These are phyloP conservation scores for Carcinoscorpius rotundicauda DNA, from an alignment of 1,140 invertebrate species.

Conservation along the genomic window DNA sequence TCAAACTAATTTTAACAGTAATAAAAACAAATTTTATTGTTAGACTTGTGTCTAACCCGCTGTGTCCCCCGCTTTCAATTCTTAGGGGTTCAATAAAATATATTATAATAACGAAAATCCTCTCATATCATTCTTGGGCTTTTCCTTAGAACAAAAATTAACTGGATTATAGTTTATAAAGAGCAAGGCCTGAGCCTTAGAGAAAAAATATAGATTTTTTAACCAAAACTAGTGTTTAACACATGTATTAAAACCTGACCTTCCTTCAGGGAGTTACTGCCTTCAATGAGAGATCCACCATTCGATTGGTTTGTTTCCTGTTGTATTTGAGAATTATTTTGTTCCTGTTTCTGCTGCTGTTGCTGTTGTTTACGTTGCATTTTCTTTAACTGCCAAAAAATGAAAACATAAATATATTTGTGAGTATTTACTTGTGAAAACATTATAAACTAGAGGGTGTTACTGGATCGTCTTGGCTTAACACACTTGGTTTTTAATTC, in stretches of 20 bases:
- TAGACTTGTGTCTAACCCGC: no score
- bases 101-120: neutral
- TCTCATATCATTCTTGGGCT: neutral
- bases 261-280: constrained; percentile 15
- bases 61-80: neutral
- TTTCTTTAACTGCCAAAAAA: constrained; percentile 24
- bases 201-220: neutral
- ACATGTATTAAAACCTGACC: constrained; percentile 15
- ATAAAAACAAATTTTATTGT: no score
- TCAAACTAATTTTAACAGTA: no score
- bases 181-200: neutral
- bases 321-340: constrained; percentile 11
- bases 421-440: neutral
- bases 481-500: neutral
- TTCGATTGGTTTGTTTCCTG: constrained; percentile 6
- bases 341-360: constrained; percentile 17
- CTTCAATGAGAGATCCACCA: constrained; percentile 13
- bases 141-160: neutral
- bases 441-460: neutral
- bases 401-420: constrained; percentile 9
- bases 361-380: constrained; percentile 28
- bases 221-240: neutral
- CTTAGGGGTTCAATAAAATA: neutral
- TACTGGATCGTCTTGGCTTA: constrained; percentile 2
- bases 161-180: neutral